Base-by-base conservation (phyloP, 2,888 invertebrate genomes). In the Netelia fuscicornis region DNA sequence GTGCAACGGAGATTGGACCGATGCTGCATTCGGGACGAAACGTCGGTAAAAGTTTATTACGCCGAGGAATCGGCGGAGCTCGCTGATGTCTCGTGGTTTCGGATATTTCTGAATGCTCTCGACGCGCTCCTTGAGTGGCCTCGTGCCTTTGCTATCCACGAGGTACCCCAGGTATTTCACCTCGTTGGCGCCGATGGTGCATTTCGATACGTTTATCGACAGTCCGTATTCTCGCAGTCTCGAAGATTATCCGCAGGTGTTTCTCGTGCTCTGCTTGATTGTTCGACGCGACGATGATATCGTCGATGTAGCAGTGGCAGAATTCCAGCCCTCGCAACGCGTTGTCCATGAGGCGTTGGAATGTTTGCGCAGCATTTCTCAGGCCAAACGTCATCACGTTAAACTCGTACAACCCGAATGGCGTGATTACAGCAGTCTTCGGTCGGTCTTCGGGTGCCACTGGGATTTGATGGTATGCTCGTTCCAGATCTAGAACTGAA, bases 361-460 rank as follows among this genome's bases (percentile, higher is more conserved):
- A 85, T 1, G 88, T 87, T 60, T 87, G 88, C 0, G 86, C 86
- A 0, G 89, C 89, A 67, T 90, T 90, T 0, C 86, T 67, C 0
- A 90, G 71, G 0, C 89, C 89, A 52, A 88, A 87, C 0, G 83
- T 81, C 86, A 89, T 87, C 1, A 64, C 74, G 44, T 65, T 71
- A 48, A 83, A 84, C 30, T 82, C 82, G 44, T 86, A 91, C 0
- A 91, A 83, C 3, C 90, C 89, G 52, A 90, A 91, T 0, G 90
- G 90, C n/a, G 90, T 91, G 2, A 81, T 89, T 3, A 90, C 87
- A 0, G 89, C 91, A 0, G 91, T 91, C 70, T 92, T 91, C 3
- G 62, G 86, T 3, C 90, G 84, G 77, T 91, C 90, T 2, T 85
- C 89, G 1, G 79, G 80, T 1, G 87, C 77, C 0, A 86, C 68